Conservation (phyloP, 35 echinoderm and acorn worm species). For the Apostichopus japonicus region DNA sequence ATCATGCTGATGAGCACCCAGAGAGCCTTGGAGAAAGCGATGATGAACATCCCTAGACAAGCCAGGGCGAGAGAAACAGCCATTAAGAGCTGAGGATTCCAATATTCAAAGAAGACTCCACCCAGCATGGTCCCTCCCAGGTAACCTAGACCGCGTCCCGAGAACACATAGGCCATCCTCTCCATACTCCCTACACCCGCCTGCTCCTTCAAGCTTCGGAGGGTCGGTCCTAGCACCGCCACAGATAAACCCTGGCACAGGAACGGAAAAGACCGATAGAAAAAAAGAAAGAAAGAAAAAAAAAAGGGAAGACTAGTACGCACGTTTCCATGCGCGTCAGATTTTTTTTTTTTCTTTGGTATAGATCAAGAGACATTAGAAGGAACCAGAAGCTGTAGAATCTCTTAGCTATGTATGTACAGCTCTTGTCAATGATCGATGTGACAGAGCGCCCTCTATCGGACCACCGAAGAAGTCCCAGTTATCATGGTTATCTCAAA, state of each 20-base stretch:
- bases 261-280: no score
- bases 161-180: constrained; percentile 27
- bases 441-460: no score
- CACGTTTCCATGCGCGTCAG: no score
- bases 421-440: no score
- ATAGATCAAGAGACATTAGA: no score
- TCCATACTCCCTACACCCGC: background rate
- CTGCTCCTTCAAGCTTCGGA: constrained; percentile 31
- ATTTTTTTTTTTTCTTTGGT: no score
- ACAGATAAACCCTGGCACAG: constrained; percentile 43
- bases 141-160: constrained; percentile 57
- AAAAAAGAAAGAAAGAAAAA: no score
- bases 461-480: no score
- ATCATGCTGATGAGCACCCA: constrained; percentile 37
- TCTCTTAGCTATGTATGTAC: no score
- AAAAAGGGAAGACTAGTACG: no score
- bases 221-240: constrained; percentile 49
- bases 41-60: background rate
- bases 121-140: constrained; percentile 34
- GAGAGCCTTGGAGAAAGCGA: background rate
- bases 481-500: no score
- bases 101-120: constrained; percentile 33
- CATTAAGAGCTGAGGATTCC: constrained; percentile 48
- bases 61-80: constrained; percentile 11
- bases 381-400: no score